phyloP scores from a whole-genome alignment of 2,888 invertebrate species.

The Bedellia somnulentella region DNA sequence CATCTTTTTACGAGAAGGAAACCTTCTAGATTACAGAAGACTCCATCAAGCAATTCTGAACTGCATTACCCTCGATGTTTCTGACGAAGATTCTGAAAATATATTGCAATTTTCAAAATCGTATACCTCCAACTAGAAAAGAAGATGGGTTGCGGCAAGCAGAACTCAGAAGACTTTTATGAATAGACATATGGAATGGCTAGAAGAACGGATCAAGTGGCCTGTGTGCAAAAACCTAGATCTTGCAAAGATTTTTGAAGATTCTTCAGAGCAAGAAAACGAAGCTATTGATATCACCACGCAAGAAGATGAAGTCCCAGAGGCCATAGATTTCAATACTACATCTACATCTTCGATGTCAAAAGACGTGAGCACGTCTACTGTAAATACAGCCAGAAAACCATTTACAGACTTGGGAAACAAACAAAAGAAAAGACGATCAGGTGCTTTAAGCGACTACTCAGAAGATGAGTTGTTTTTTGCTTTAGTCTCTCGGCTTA shows the following conservation, averaged over 20 bases:
- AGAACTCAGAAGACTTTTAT: slow-evolving; percentile 1
- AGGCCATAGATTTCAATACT: not conserved
- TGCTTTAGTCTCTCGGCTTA: not conserved
- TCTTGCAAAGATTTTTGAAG: too few species aligned
- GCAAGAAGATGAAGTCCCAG: not conserved
- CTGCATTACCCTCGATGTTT: not conserved
- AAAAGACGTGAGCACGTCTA: not conserved
- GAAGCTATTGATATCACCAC: not conserved
- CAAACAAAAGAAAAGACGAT: slow-evolving; percentile 1
- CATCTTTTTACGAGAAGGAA: slow-evolving; percentile 1
- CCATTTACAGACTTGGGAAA: not conserved
- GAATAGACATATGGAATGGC: not conserved
- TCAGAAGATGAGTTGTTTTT: not conserved
- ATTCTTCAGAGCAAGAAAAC: too few species aligned
- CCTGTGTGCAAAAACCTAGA: too few species aligned
- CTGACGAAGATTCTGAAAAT: not conserved
- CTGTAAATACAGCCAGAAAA: too few species aligned
- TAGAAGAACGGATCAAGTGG: not conserved
- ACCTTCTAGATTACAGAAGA: not conserved
- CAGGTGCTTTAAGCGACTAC: not conserved
- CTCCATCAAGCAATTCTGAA: slow-evolving; percentile 1
- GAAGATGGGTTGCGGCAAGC: not conserved
- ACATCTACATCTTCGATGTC: not conserved
- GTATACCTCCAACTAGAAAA: not conserved
- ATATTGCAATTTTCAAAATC: not conserved